These are phyloP conservation scores for Drosophila sechellia DNA, from an alignment of 1,140 invertebrate genomes.

Conservation along the genomic window DNA sequence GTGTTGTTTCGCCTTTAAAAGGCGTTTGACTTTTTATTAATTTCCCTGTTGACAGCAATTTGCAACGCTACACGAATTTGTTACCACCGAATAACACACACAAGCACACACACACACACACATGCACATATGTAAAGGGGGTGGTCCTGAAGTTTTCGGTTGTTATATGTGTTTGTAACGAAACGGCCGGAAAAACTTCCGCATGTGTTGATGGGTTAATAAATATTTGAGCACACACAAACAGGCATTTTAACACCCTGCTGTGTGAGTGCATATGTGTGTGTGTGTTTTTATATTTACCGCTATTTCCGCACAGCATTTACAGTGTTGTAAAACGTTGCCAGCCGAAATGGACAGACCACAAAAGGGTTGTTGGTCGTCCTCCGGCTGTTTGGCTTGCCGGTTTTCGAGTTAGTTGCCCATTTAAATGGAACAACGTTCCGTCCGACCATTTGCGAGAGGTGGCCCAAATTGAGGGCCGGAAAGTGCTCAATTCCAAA, in stretches of 20 bases:
- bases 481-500: not conserved
- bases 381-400: constrained; percentile 12
- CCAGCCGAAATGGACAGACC: constrained; percentile 65
- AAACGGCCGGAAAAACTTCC: constrained; percentile 77
- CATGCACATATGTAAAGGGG: not conserved
- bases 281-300: constrained; percentile 79
- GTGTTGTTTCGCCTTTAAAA: constrained; percentile 62
- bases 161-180: constrained; percentile 54
- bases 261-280: not conserved
- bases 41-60: constrained; percentile 82
- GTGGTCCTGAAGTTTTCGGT: constrained; percentile 22
- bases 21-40: constrained; percentile 80
- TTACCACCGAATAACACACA: constrained; percentile 61
- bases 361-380: constrained; percentile 62
- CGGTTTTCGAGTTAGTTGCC: constrained; percentile 73
- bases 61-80: constrained; percentile 79
- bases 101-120: not conserved
- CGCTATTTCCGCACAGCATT: constrained; percentile 76
- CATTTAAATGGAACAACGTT: constrained; percentile 67
- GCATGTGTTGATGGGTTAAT: constrained; percentile 82
- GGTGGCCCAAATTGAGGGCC: constrained; percentile 3
- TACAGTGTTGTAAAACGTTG: constrained; percentile 79
- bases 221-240: constrained; percentile 75
- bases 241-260: constrained; percentile 28
- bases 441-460: constrained; percentile 2